Evolutionary conservation across 2,797 vertebrate genomes (phyloP), one percentile per base, ranked within the genome.

Genomic region (Coendou prehensilis): DNA sequence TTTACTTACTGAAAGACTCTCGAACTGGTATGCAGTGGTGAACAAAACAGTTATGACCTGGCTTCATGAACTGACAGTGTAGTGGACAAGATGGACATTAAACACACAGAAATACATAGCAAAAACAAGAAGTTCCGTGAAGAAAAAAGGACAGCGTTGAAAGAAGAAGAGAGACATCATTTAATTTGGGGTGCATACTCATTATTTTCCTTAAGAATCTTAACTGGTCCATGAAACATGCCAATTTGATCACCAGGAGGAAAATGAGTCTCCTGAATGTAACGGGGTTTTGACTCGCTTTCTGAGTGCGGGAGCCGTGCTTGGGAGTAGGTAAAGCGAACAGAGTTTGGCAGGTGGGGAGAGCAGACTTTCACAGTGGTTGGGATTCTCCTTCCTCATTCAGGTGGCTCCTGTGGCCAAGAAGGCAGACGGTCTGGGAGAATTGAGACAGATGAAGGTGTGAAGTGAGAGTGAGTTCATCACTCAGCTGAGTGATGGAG

Each of bases 161-260:
- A 50, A 52, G 64, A 54, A 80, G 73, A 28, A 79, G 37, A 71
- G 37, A 71, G 18, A 57, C 11, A 37, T 54, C 80, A 64, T 47
- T 83, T 94, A 56, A 83, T 69, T 78, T 78, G 54, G 30, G 56
- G 3, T 28, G 30, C n/a, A n/a, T 56, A 37, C 28, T 80, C 37
- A 81, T 45, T 87, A 37, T 87, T 91, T 91, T 91, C 33, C 22
- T 20, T 80, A 86, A 86, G 7, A 26, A 71, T 87, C 23, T 86
- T 81, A 54, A 28, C 56, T 81, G 17, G 37, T 22, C 41, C 14
- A 8, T 84, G 63, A 61, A 81, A 45, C 30, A 9, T 82, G 47
- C 67, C 41, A 33, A 33, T 93, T 78, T 85, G 59, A 85, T 73
- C 45, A 82, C 20, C 67, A 89, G 71, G 57, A 89, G 28, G 56